phyloP scores from a whole-genome alignment of 2,888 invertebrate species.

The Kryphioiulus occultus region DNA sequence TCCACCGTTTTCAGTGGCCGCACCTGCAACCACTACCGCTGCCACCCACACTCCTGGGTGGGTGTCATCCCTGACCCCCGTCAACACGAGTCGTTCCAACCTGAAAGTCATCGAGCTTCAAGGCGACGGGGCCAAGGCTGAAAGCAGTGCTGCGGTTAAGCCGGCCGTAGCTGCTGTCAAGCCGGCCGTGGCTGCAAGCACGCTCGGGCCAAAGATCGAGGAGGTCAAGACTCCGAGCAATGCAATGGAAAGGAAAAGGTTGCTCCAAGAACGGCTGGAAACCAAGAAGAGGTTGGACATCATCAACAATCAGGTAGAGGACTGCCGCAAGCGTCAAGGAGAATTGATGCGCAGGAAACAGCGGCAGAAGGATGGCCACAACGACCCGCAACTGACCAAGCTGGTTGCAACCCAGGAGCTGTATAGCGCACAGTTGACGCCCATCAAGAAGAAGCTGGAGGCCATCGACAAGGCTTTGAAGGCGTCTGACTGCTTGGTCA shows the following conservation, averaged over 20 bases:
- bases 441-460: slow-evolving; percentile 40
- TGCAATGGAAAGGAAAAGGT: slow-evolving; percentile 46
- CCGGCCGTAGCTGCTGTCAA: not conserved
- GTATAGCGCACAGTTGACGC: slow-evolving; percentile 58
- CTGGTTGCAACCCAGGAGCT: slow-evolving; percentile 60
- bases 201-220: not conserved
- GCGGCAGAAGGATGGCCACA: slow-evolving; percentile 58
- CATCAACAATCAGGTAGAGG: slow-evolving; percentile 57
- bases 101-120: not conserved
- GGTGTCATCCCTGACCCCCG: not conserved
- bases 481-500: not conserved
- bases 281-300: slow-evolving; percentile 49
- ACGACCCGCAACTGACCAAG: slow-evolving; percentile 60
- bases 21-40: not conserved
- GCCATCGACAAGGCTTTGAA: not conserved
- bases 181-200: not conserved
- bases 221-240: not conserved
- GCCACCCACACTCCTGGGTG: not conserved
- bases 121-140: not conserved
- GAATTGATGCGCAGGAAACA: slow-evolving; percentile 59
- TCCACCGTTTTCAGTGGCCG: not conserved
- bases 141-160: not conserved
- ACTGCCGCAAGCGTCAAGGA: slow-evolving; percentile 59
- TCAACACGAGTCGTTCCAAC: not conserved
- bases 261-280: not conserved